Percentiles rank a stretch among this genome's conserved stretches.
Conservation (phyloP, 2,797 vertebrate genomes). For the Acrocephalus scirpaceus region DNA sequence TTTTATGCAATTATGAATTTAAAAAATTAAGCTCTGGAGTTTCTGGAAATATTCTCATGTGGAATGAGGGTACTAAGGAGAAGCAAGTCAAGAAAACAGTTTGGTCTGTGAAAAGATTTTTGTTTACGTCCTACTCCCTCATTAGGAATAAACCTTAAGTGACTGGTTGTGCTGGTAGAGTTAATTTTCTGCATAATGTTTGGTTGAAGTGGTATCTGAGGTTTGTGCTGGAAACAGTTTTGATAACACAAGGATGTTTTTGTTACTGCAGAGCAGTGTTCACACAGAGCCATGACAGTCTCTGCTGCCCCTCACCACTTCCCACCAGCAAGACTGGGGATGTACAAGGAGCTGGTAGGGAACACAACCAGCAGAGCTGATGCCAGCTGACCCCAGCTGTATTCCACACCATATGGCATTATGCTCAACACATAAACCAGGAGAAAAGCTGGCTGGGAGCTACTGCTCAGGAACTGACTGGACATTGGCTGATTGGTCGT, state of each 20-base stretch:
- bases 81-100: not conserved
- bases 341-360: not conserved
- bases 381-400: too few relatives aligned
- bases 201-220: not conserved
- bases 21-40: not conserved
- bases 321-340: rapidly evolving
- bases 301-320: not conserved
- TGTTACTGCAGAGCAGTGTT: not conserved
- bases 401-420: too few relatives aligned
- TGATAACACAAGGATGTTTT: not conserved
- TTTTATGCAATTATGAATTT: not conserved
- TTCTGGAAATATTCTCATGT: not conserved
- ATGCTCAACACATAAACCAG: not conserved
- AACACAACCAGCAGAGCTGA: not conserved
- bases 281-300: not conserved
- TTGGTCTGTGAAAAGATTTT: not conserved
- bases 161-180: not conserved
- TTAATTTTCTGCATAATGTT: not conserved
- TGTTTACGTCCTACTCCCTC: not conserved
- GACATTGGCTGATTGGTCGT: rapidly evolving
- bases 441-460: rapidly evolving
- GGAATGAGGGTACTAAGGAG: rapidly evolving
- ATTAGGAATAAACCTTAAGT: not conserved
- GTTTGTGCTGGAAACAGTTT: not conserved
- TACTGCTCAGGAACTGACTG: not conserved